Evolutionary conservation across 2,888 invertebrate genomes (phyloP).

Genomic region (Patella depressa): DNA sequence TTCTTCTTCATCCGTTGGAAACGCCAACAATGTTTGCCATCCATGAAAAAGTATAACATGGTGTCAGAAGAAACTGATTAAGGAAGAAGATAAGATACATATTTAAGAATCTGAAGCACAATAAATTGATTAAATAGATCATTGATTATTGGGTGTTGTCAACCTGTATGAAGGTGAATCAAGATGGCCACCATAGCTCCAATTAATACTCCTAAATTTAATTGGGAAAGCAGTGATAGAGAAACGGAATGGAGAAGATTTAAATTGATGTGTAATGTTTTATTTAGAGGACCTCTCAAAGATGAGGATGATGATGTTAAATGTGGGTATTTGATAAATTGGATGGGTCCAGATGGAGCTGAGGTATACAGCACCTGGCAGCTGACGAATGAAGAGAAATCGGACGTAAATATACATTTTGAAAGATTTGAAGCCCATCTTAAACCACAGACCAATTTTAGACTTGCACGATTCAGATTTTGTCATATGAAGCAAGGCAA

Average conservation of each 20-base stretch:
- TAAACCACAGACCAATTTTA: background rate
- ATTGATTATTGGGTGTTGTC: background rate
- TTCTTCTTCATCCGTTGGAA: no score
- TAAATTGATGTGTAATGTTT: background rate
- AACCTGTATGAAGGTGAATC: background rate
- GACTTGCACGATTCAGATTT: background rate
- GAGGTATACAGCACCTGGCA: background rate
- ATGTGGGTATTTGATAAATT: background rate
- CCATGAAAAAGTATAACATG: background rate
- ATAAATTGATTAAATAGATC: background rate
- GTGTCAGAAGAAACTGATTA: conserved; percentile 1
- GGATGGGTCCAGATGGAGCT: conserved; percentile 6
- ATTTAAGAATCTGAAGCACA: background rate
- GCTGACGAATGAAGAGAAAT: background rate
- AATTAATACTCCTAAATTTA: background rate
- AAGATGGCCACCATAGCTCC: background rate
- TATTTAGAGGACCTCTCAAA: background rate
- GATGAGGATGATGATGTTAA: background rate
- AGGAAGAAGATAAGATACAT: background rate
- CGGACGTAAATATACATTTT: background rate
- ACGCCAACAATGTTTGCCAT: no score
- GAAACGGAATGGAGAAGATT: conserved; percentile 1
- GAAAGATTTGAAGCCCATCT: background rate
- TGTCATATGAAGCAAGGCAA: background rate
- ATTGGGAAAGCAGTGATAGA: background rate